phyloP scores from a whole-genome alignment of 2,888 invertebrate species.

The Spodoptera exigua region DNA sequence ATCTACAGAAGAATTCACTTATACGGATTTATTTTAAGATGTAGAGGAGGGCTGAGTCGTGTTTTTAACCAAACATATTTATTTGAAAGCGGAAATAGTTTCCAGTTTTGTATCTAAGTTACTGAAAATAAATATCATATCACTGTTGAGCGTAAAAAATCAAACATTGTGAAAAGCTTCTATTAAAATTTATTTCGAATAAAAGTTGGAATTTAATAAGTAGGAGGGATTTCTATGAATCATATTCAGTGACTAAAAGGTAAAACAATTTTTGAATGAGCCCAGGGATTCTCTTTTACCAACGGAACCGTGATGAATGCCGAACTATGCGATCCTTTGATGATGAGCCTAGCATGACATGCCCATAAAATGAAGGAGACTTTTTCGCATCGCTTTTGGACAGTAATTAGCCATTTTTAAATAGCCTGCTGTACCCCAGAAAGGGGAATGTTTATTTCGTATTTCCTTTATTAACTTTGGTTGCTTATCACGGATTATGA shows the following conservation, averaged over 20 bases:
- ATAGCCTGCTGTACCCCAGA: conserved; percentile 17
- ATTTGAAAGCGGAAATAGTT: conserved; percentile 5
- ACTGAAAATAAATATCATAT: neutral
- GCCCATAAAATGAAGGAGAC: conserved; percentile 29
- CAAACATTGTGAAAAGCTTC: neutral
- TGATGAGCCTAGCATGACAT: conserved; percentile 42
- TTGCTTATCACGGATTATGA: conserved; percentile 29
- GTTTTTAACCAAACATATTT: conserved; percentile 18
- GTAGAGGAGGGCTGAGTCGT: conserved; percentile 37
- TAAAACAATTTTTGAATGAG: conserved; percentile 33
- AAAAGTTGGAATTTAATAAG: conserved; percentile 18
- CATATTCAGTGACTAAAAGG: conserved; percentile 23
- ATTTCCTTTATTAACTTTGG: conserved; percentile 50
- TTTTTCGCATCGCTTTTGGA: conserved; percentile 39
- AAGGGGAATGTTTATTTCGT: conserved; percentile 41
- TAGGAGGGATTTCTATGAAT: conserved; percentile 15
- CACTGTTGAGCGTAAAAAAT: neutral
- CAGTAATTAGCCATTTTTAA: conserved; percentile 51
- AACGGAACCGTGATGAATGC: conserved; percentile 38
- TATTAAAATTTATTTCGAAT: conserved; percentile 14
- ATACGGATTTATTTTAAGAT: conserved; percentile 68
- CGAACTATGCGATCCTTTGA: conserved; percentile 47
- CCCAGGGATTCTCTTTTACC: conserved; percentile 31
- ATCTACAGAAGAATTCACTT: conserved; percentile 74
- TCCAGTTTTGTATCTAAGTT: neutral